These are phyloP conservation scores for Empidonax alnorum DNA, from an alignment of 2,113 vertebrate genomes.

Conservation along the genomic window DNA sequence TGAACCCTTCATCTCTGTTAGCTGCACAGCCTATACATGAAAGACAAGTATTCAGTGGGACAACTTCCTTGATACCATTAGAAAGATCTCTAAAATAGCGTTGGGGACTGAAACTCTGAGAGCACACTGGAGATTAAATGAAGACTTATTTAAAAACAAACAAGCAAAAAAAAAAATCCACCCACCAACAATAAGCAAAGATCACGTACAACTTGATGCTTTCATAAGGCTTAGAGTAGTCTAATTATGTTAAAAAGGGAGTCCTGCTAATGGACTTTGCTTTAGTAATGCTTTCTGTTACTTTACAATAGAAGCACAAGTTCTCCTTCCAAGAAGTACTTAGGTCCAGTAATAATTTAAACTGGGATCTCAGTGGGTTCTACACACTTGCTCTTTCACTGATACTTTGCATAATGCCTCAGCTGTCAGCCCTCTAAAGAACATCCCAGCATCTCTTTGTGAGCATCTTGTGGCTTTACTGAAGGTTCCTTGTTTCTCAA, in stretches of 20 bases:
- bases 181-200: background rate
- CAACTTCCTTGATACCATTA: background rate
- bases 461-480: conserved; percentile 18
- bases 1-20: background rate
- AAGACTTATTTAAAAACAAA: background rate
- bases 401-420: background rate
- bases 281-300: background rate
- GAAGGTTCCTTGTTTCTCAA: background rate
- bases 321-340: background rate
- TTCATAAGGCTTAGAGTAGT: background rate
- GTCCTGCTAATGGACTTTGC: background rate
- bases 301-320: background rate
- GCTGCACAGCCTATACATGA: background rate
- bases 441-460: background rate
- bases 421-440: background rate
- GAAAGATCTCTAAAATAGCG: background rate
- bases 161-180: background rate
- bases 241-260: background rate
- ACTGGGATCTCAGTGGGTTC: background rate
- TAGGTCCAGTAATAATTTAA: background rate
- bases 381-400: background rate
- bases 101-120: background rate
- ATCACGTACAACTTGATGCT: background rate
- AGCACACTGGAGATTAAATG: background rate
- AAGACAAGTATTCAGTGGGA: background rate